A percentile compares a stretch with the other conserved stretches of the same genome.
Evolutionary conservation across 2,113 vertebrate species (phyloP).

Genomic region (Platanista minor): DNA sequence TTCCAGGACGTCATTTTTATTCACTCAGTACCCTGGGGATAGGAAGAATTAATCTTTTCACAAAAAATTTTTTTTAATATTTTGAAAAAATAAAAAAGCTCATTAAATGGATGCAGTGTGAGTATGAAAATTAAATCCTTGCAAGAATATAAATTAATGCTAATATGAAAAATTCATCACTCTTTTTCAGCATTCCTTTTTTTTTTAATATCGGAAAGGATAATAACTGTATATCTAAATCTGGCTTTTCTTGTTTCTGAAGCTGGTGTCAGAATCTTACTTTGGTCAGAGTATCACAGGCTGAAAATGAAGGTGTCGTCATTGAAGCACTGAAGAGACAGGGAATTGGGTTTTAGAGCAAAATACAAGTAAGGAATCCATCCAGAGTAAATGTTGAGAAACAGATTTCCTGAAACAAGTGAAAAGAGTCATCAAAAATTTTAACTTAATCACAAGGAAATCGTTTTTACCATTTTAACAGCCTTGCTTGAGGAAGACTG

Average conservation of each 20-base stretch:
- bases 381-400: neutral
- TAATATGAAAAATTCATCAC: neutral
- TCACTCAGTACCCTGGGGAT: neutral
- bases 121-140: neutral
- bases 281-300: neutral
- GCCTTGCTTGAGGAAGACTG: neutral
- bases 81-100: constrained; percentile 16
- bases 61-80: constrained; percentile 1
- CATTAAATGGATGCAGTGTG: neutral
- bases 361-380: neutral
- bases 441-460: neutral
- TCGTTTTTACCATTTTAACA: neutral
- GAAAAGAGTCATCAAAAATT: neutral
- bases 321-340: neutral
- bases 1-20: neutral
- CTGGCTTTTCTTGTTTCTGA: neutral
- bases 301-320: neutral
- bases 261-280: neutral
- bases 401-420: neutral
- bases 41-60: neutral
- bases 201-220: neutral
- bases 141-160: neutral
- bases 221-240: neutral
- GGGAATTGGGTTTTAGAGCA: neutral
- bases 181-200: constrained; percentile 17